Evolutionary conservation across 2,113 vertebrate species (phyloP).

Genomic region (Steatornis caripensis): DNA sequence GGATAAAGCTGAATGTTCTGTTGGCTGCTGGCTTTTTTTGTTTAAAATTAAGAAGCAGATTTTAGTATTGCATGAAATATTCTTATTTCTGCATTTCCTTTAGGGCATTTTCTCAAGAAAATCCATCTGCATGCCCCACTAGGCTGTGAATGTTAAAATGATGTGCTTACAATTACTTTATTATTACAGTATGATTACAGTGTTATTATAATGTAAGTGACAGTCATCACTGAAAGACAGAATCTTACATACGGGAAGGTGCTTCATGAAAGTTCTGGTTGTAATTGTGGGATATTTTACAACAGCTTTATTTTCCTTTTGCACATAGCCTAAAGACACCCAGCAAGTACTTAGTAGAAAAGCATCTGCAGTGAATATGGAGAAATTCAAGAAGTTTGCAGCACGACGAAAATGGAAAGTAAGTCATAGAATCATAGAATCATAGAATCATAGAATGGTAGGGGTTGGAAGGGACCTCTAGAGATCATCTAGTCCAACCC

Average conservation of each 20-base stretch:
- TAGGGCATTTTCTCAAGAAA: background rate
- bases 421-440: no score
- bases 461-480: no score
- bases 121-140: background rate
- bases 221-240: background rate
- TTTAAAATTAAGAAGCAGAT: background rate
- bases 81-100: background rate
- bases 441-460: no score
- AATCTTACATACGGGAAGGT: background rate
- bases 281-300: background rate
- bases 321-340: slow-evolving; percentile 90
- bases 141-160: background rate
- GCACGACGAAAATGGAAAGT: slow-evolving; percentile 98
- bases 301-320: background rate
- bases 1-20: background rate
- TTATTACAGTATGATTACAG: background rate
- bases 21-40: background rate
- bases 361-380: slow-evolving; percentile 98
- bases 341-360: slow-evolving; percentile 94
- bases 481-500: no score
- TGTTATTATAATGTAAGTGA: background rate
- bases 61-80: background rate
- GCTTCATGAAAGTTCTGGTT: background rate
- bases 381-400: slow-evolving; percentile 98
- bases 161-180: background rate